Conservation (phyloP, 2,113 vertebrate species). For the Lophotis ruficrista region DNA sequence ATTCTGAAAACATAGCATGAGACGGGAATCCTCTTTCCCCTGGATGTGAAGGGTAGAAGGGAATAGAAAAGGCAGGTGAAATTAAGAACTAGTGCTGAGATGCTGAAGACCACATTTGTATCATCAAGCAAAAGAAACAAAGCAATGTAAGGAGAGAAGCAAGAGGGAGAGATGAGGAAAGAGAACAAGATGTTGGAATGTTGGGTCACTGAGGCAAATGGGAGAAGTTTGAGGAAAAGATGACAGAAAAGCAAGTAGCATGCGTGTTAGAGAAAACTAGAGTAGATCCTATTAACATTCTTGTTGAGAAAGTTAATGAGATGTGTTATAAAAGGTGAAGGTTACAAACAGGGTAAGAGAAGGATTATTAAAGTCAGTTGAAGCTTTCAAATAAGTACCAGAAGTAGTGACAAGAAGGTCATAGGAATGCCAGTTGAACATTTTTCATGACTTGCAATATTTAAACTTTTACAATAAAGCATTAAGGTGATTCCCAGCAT, state of each 20-base stretch:
- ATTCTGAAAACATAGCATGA: neutral
- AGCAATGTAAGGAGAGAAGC: neutral
- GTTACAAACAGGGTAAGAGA: neutral
- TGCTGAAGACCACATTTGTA: neutral
- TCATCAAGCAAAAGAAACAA: neutral
- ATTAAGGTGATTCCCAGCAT: neutral
- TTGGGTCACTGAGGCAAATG: neutral
- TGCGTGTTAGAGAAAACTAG: neutral
- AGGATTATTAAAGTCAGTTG: neutral
- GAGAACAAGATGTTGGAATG: neutral
- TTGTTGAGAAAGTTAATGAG: neutral
- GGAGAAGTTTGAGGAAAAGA: neutral
- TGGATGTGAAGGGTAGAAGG: neutral
- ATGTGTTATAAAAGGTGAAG: neutral
- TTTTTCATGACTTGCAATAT: neutral
- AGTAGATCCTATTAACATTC: neutral
- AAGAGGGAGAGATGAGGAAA: neutral
- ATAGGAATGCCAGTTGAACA: neutral
- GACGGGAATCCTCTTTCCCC: neutral
- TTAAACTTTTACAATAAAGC: neutral
- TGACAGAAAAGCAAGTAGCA: neutral
- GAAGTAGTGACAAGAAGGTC: neutral
- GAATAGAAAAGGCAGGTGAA: neutral
- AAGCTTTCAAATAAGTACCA: neutral
- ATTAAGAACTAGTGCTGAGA: neutral